Conservation (phyloP, 2,797 vertebrate genomes). For the Allobates femoralis region DNA sequence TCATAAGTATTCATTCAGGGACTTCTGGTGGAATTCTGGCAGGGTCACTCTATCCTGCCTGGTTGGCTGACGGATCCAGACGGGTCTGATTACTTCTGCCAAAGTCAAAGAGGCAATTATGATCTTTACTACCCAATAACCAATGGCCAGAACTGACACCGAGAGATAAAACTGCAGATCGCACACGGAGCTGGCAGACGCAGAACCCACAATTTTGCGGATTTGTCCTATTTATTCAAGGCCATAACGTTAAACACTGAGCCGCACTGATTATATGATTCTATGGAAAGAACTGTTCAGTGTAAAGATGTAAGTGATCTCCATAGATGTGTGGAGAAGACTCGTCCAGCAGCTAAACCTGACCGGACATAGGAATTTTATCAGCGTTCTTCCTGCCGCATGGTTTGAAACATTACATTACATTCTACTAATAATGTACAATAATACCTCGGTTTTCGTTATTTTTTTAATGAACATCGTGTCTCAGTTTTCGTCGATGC, state of each 20-base stretch:
- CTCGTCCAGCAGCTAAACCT: background rate
- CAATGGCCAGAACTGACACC: slow-evolving; percentile 14
- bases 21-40: slow-evolving; percentile 43
- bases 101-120: slow-evolving; percentile 49
- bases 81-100: slow-evolving; percentile 20
- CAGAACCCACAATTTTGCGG: slow-evolving; percentile 42
- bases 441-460: too few species aligned
- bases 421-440: background rate
- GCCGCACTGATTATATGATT: slow-evolving; percentile 40
- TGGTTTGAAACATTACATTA: background rate
- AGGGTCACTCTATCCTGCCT: background rate
- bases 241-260: slow-evolving; percentile 44
- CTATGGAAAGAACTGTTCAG: slow-evolving; percentile 40
- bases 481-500: too few species aligned
- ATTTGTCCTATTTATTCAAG: slow-evolving; percentile 44
- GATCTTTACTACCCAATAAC: slow-evolving; percentile 39
- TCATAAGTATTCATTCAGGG: slow-evolving; percentile 35
- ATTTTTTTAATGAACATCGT: too few species aligned
- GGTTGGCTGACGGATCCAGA: slow-evolving; percentile 33
- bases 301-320: background rate
- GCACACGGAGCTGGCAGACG: slow-evolving; percentile 48
- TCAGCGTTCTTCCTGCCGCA: background rate
- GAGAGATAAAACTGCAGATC: slow-evolving; percentile 51
- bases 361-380: background rate
- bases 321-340: background rate